A percentile compares a stretch with the other conserved stretches of the same genome.
phyloP scores from a whole-genome alignment of 2,113 vertebrate genomes.

The Strix uralensis region DNA sequence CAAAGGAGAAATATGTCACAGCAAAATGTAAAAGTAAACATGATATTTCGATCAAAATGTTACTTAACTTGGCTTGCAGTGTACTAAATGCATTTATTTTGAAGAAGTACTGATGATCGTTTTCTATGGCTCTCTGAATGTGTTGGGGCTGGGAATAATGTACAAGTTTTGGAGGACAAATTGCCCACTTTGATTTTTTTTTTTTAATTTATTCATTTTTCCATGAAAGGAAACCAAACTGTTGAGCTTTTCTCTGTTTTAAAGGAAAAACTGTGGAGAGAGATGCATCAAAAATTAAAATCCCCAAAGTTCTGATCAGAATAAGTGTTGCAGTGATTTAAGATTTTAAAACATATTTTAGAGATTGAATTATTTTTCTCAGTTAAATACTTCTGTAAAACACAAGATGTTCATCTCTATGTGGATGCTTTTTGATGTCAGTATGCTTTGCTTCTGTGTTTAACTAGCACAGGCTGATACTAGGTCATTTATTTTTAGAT shows the following conservation, averaged over 20 bases:
- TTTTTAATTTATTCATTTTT: rapidly evolving
- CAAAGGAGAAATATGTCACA: rapidly evolving
- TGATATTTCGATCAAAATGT: not conserved
- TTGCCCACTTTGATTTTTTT: not conserved
- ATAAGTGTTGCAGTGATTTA: not conserved
- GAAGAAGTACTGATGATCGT: rapidly evolving
- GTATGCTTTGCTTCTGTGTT: not conserved
- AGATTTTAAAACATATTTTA: not conserved
- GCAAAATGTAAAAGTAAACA: not conserved
- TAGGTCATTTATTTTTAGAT: slow-evolving; percentile 48
- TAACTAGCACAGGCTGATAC: slow-evolving; percentile 1
- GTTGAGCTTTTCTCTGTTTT: not conserved
- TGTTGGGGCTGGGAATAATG: not conserved
- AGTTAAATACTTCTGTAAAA: not conserved
- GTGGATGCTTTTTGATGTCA: not conserved
- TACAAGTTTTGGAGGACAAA: not conserved
- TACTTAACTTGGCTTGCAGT: not conserved
- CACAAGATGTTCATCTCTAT: not conserved
- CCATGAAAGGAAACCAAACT: not conserved
- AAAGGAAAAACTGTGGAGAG: not conserved
- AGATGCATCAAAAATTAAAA: not conserved
- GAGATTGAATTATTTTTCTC: rapidly evolving
- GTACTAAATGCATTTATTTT: not conserved
- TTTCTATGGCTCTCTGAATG: not conserved
- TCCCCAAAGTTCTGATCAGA: not conserved